Evolutionary conservation across 1,140 invertebrate genomes (phyloP).

Genomic region (Aphelinus atriplicis): DNA sequence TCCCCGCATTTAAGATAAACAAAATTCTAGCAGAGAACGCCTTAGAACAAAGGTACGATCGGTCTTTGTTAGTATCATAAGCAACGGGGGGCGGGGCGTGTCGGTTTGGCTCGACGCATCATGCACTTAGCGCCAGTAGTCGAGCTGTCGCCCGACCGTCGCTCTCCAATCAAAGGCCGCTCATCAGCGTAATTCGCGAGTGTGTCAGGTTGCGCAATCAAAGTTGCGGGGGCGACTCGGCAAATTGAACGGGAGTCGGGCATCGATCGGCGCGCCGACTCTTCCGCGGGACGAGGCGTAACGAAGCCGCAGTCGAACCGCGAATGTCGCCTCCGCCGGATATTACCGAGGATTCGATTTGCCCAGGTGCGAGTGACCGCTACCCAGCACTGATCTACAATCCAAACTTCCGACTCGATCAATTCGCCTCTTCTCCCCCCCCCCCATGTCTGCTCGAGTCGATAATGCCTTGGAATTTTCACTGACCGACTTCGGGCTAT

Average conservation of each 20-base stretch:
- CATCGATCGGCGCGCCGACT: conserved; percentile 34
- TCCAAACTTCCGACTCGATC: neutral
- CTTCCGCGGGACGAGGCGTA: conserved; percentile 43
- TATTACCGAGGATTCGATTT: conserved; percentile 52
- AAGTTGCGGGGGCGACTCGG: conserved; percentile 26
- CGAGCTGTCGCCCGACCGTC: neutral
- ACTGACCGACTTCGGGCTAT: no score
- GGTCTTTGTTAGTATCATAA: no score
- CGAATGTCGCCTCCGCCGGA: conserved; percentile 44
- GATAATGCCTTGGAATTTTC: no score
- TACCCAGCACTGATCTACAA: no score
- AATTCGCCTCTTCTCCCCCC: neutral
- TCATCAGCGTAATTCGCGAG: conserved; percentile 22
- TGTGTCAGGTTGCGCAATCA: neutral
- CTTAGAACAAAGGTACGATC: no score
- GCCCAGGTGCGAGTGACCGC: neutral
- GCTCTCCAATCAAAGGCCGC: conserved; percentile 26
- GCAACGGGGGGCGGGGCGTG: no score
- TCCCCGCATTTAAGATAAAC: no score
- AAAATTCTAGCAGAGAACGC: no score
- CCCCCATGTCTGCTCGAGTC: no score
- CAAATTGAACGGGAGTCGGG: conserved; percentile 45
- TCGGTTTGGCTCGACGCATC: no score
- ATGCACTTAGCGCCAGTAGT: no score
- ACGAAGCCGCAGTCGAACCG: conserved; percentile 46